Evolutionary conservation across 1,140 invertebrate species (phyloP).

Genomic region (Drosophila subobscura): DNA sequence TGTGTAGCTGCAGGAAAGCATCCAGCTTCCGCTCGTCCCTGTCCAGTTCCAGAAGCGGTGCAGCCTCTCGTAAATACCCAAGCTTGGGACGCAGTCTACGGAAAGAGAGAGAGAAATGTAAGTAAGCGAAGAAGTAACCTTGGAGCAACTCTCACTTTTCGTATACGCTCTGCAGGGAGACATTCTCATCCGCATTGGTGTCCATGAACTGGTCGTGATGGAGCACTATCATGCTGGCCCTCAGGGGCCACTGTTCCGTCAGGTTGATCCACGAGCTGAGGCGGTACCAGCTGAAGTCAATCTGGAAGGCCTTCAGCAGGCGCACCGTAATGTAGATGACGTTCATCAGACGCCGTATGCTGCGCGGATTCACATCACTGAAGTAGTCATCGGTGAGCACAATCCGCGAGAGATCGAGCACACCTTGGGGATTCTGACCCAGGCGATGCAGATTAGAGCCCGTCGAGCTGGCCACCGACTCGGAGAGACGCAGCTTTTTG

Average conservation of each 20-base stretch:
- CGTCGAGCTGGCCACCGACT: conserved; percentile 94
- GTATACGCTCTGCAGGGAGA: conserved; percentile 94
- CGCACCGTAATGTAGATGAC: conserved; percentile 98
- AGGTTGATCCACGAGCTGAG: conserved; percentile 98
- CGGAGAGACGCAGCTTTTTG: conserved; percentile 90
- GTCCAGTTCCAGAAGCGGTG: conserved; percentile 95
- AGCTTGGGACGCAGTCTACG: conserved; percentile 91
- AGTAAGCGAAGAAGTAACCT: conserved; percentile 7
- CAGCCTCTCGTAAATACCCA: conserved; percentile 92
- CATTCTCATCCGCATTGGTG: conserved; percentile 92
- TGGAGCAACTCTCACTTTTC: conserved; percentile 89
- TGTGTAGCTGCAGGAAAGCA: conserved; percentile 94
- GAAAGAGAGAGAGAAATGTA: conserved; percentile 33
- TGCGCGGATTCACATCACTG: conserved; percentile 98
- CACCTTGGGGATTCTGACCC: conserved; percentile 85
- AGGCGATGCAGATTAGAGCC: conserved; percentile 93
- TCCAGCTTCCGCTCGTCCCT: conserved; percentile 97
- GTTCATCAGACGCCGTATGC: conserved; percentile 98
- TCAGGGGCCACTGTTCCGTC: conserved; percentile 99
- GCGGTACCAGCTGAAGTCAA: conserved; percentile 99
- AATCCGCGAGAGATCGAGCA: conserved; percentile 92
- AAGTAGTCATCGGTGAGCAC: conserved; percentile 97
- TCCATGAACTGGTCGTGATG: conserved; percentile 96
- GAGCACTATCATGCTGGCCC: conserved; percentile 98
- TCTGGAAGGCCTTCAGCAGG: conserved; percentile 98